A percentile compares a stretch with the other conserved stretches of the same genome.
phyloP scores from a whole-genome alignment of 2,797 vertebrate species.

The Psittacula echo region DNA sequence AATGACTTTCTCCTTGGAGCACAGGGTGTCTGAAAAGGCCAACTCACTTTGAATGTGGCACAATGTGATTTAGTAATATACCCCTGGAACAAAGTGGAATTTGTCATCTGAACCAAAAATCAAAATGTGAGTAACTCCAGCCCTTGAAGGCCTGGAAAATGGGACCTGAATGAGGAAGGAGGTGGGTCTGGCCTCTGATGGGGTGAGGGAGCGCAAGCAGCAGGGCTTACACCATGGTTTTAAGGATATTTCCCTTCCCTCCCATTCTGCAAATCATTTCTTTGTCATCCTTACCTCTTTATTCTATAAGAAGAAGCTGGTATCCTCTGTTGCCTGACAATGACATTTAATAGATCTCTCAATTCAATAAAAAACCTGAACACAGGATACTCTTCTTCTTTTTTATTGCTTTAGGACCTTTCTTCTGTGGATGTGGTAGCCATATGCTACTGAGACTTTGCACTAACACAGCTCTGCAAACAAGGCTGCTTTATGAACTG shows the following conservation, averaged over 20 bases:
- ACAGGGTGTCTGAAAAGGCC: slow-evolving; percentile 11
- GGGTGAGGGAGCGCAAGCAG: background rate
- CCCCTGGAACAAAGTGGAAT: background rate
- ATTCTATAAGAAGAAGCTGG: background rate
- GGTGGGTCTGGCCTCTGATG: background rate
- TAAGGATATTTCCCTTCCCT: background rate
- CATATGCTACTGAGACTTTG: background rate
- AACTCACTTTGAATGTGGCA: background rate
- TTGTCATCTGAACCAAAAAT: background rate
- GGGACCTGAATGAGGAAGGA: background rate
- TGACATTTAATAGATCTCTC: background rate
- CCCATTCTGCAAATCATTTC: background rate
- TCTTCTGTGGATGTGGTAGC: background rate
- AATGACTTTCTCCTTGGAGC: slow-evolving; percentile 29
- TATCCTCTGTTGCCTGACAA: background rate
- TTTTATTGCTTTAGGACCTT: background rate
- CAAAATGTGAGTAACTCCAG: background rate
- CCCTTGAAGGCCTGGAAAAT: background rate
- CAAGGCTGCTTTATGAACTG: background rate
- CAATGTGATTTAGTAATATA: background rate
- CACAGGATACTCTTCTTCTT: background rate
- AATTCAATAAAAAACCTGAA: background rate
- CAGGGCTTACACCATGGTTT: background rate
- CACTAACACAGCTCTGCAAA: background rate
- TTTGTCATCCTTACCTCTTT: background rate